Base-by-base conservation (phyloP, 1,140 invertebrate genomes). In the Holotrichia oblita region DNA sequence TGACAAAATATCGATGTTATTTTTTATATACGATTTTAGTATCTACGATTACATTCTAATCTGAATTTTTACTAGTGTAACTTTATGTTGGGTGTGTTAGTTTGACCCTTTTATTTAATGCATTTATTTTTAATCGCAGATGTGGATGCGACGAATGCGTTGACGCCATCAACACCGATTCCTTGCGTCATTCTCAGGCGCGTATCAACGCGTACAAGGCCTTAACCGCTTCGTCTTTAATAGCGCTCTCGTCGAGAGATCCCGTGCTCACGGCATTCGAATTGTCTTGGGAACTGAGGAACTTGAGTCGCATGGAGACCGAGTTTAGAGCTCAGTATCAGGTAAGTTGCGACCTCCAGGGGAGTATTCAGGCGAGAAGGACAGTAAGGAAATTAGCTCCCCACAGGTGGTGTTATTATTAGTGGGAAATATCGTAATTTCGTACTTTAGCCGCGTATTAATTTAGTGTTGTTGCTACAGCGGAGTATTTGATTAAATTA, bases 161-260 rank as follows among this genome's bases (percentile, higher is more conserved):
- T 0, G 90, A 89, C 22, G 94, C 94, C 0, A 94, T 92, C 79
- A 89, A 91, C 78, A 89, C 91, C 72, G 95, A 97, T 84, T 97
- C 95, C 0, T 90, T 98, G 77, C 90, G 94, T 40, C 94, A 94
- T 87, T 98, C 97, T 0, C 93, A 96, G 81, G 94, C 97, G 0
- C 90, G 97, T 75, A 98, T 99, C 83, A 99, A 98, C 86, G 96
- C 97, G 0, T 99, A 98, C 87, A 90, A 94, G 64, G 98, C 97
- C 0, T 88, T 99, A 0, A 93, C 95, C 0, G 94, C 96, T 59
- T 95, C 97, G 0, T 97, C 96, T 0, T 89, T 97, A 14, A 98
- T 99, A 79, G 95, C 96, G 0, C 89, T 99, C 2, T 97, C 96
- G 3, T 98, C 96, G 12, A 92, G 93, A 81, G 97, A 99, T 88